A percentile compares a stretch with the other conserved stretches of the same genome.
Evolutionary conservation across 2,113 vertebrate genomes (phyloP).

Genomic region (Anoura caudifer): DNA sequence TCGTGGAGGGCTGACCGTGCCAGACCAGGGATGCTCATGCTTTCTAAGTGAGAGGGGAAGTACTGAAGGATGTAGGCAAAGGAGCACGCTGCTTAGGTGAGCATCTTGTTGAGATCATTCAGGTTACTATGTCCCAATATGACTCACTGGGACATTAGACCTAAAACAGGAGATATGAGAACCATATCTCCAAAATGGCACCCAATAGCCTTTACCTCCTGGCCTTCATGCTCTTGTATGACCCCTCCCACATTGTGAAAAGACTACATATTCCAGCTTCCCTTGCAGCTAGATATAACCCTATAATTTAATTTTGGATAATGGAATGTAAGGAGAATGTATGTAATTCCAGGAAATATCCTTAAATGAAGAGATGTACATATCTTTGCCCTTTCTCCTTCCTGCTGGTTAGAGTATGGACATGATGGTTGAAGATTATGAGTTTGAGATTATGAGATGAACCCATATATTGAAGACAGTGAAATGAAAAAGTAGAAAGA

Average conservation of each 20-base stretch:
- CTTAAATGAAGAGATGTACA: neutral
- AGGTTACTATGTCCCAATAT: neutral
- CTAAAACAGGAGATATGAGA: neutral
- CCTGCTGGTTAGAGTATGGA: neutral
- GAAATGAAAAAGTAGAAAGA: neutral
- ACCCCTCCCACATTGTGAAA: neutral
- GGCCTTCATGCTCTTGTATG: no score
- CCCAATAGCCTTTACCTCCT: neutral
- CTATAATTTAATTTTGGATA: neutral
- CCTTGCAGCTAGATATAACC: neutral
- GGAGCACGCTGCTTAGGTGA: neutral
- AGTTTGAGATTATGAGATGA: neutral
- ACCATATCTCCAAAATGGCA: neutral
- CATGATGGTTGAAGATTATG: neutral
- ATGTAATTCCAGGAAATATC: neutral
- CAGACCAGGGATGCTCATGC: neutral
- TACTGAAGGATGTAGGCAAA: neutral
- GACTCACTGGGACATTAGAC: neutral
- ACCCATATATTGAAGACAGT: neutral
- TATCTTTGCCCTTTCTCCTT: neutral
- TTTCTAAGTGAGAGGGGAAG: neutral
- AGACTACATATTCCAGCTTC: neutral
- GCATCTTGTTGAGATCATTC: neutral
- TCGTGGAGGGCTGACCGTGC: neutral
- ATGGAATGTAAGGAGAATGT: neutral